Evolutionary conservation across 2,888 invertebrate genomes (phyloP).

Genomic region (Ennomos quercinarius): DNA sequence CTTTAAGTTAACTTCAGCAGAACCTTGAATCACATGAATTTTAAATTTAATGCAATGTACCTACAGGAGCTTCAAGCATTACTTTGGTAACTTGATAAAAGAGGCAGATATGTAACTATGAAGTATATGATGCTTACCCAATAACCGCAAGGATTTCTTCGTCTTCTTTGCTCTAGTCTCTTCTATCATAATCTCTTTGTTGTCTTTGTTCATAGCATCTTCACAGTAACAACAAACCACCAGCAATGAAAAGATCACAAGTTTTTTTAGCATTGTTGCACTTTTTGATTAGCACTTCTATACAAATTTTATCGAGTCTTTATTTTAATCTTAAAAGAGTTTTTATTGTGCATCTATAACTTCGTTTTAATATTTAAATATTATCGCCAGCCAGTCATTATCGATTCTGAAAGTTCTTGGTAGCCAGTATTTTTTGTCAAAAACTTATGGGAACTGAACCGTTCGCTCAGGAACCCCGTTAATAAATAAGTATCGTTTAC

Average conservation of each 20-base stretch:
- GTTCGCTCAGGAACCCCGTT: conserved; percentile 52
- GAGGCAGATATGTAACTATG: no score
- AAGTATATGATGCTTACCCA: conserved; percentile 59
- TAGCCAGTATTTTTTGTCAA: conserved; percentile 11
- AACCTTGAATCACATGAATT: no score
- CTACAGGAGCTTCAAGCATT: no score
- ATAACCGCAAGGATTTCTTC: conserved; percentile 61
- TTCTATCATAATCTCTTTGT: conserved; percentile 55
- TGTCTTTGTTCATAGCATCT: conserved; percentile 40
- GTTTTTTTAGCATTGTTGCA: conserved; percentile 57
- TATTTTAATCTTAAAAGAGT: no score
- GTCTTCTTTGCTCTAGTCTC: conserved; percentile 75
- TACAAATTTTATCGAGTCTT: no score
- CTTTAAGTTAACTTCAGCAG: no score
- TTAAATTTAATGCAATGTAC: no score
- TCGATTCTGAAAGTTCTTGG: conserved; percentile 1
- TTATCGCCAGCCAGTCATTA: conserved; percentile 18
- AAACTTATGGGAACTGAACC: conserved; percentile 49
- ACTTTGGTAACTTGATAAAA: no score
- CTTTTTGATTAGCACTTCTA: not conserved
- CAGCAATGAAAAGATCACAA: conserved; percentile 57
- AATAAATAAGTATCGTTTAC: conserved; percentile 69
- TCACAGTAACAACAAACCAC: conserved; percentile 69
- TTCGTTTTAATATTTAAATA: conserved; percentile 10
- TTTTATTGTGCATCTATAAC: no score